These are phyloP conservation scores for Prionailurus viverrinus DNA, from an alignment of 2,113 vertebrate genomes.

Conservation along the genomic window DNA sequence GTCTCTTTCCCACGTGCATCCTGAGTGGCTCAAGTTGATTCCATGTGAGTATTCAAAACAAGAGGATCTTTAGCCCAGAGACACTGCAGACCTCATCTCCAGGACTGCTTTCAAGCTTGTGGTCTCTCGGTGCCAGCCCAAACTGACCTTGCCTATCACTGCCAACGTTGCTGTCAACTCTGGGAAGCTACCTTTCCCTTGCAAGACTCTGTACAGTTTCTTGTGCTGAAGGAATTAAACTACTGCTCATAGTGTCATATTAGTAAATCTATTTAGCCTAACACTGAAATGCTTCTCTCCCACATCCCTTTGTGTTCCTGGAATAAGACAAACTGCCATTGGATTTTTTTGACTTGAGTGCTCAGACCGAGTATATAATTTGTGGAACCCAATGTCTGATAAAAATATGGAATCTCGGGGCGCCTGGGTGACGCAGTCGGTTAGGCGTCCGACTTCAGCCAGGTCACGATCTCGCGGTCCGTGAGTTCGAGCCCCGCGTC, in stretches of 20 bases:
- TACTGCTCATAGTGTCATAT: not conserved
- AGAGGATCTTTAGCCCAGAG: not conserved
- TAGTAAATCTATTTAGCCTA: not conserved
- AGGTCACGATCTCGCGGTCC: no score
- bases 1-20: not conserved
- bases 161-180: not conserved
- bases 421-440: no score
- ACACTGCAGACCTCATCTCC: not conserved
- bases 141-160: not conserved
- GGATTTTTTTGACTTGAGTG: not conserved
- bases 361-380: not conserved
- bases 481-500: no score
- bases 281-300: not conserved
- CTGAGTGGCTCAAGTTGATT: not conserved
- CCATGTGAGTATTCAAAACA: not conserved
- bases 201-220: not conserved
- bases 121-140: not conserved
- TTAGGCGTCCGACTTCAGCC: no score
- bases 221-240: not conserved
- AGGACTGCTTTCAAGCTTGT: not conserved
- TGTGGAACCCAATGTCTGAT: not conserved
- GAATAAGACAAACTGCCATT: not conserved
- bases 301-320: not conserved
- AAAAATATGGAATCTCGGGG: not conserved
- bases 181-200: not conserved